Evolutionary conservation across 2,797 vertebrate species (phyloP).

Genomic region (Coccyzus lansbergi): DNA sequence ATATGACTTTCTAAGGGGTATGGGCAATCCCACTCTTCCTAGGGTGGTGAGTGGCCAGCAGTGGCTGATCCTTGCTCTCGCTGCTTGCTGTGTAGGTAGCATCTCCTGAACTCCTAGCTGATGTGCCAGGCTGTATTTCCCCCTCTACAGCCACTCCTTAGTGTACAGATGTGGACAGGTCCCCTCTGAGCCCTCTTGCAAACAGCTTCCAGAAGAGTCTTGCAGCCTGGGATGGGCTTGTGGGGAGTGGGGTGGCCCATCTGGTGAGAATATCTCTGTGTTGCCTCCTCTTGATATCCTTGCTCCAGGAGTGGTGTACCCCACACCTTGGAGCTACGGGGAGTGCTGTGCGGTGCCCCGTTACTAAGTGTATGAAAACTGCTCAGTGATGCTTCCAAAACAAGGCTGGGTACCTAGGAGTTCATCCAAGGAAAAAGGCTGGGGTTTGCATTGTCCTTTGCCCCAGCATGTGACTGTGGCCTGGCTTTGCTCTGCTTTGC

Average conservation of each 20-base stretch:
- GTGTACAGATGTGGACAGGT: background rate
- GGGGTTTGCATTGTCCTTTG: background rate
- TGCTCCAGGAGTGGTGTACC: background rate
- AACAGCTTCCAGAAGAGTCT: background rate
- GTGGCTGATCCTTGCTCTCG: background rate
- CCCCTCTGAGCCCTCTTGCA: background rate
- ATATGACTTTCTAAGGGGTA: background rate
- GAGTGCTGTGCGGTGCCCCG: background rate
- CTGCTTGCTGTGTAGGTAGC: background rate
- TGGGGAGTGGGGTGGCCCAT: background rate
- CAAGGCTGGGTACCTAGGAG: background rate
- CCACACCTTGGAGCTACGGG: background rate
- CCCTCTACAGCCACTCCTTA: background rate
- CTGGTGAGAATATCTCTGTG: background rate
- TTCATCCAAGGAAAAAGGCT: background rate
- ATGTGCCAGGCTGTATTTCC: background rate
- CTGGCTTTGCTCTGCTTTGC: constrained; percentile 49
- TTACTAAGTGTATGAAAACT: background rate
- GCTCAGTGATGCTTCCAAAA: background rate
- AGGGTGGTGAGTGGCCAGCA: background rate
- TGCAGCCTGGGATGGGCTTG: background rate
- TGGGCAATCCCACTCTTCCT: background rate
- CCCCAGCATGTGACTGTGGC: background rate
- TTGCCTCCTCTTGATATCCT: background rate
- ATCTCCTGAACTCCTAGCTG: background rate